Conservation (phyloP, 2,888 invertebrate genomes). For the Lasiommata megera region DNA sequence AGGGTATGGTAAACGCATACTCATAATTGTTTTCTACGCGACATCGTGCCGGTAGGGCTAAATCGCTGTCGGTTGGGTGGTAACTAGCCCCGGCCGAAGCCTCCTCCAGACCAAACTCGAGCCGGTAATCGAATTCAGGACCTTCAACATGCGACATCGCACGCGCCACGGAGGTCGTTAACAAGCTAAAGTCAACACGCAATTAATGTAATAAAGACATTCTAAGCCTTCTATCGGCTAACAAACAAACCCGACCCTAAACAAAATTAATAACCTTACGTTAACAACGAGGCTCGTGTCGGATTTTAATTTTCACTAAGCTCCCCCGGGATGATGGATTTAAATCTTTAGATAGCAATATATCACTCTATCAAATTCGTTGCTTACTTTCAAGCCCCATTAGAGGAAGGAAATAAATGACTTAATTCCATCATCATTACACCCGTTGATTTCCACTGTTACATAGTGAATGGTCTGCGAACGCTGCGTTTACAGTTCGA, state of each 20-base stretch:
- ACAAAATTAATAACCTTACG: constrained; percentile 54
- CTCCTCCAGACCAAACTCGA: no score
- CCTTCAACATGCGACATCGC: no score
- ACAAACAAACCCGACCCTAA: constrained; percentile 54
- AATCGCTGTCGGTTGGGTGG: no score
- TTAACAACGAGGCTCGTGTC: constrained; percentile 42
- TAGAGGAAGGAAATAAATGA: constrained; percentile 52
- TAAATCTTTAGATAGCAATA: constrained; percentile 42
- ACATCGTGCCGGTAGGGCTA: no score
- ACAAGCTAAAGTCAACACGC: constrained; percentile 42
- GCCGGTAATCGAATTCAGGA: no score
- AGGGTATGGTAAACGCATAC: no score
- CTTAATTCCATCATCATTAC: constrained; percentile 35
- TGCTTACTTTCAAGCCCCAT: constrained; percentile 41
- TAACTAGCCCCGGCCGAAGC: no score
- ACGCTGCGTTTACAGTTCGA: no score
- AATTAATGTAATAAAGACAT: constrained; percentile 61
- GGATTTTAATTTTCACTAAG: constrained; percentile 42
- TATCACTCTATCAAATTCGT: constrained; percentile 50
- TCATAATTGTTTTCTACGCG: no score
- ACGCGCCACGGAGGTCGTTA: no score
- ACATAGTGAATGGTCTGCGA: no score
- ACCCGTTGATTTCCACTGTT: no score
- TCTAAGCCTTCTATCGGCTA: constrained; percentile 46
- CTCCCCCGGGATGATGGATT: constrained; percentile 41